Percentiles rank a stretch among this genome's conserved stretches.
These are phyloP conservation scores for Ciconia nigra DNA, from an alignment of 2,797 vertebrate species.

Conservation along the genomic window DNA sequence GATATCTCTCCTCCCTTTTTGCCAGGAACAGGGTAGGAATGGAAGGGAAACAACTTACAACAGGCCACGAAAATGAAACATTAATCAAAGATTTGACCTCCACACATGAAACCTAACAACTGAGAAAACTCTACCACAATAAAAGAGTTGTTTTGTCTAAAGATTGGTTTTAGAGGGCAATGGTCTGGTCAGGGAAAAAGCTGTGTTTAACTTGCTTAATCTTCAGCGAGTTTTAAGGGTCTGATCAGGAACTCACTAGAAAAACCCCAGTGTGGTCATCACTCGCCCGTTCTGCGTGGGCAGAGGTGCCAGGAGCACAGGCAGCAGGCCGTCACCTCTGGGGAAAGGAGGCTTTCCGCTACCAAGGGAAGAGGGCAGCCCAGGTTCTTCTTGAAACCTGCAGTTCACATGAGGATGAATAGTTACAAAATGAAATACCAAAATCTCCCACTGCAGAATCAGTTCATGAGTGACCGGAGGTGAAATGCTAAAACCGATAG, in stretches of 20 bases:
- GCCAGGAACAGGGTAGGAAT: background rate
- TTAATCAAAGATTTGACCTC: background rate
- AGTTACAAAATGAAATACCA: background rate
- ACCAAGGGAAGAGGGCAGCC: background rate
- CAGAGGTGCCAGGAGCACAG: background rate
- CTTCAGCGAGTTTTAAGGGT: background rate
- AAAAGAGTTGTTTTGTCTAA: background rate
- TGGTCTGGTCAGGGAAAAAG: background rate
- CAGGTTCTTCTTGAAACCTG: background rate
- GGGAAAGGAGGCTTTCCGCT: background rate
- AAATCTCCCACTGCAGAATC: background rate
- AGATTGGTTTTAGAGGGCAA: background rate
- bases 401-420: background rate
- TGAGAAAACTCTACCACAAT: background rate
- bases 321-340: background rate
- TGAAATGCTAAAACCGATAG: background rate
- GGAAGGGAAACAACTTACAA: background rate
- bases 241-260: background rate
- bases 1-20: background rate
- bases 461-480: background rate
- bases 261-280: background rate
- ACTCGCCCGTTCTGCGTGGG: rapidly evolving
- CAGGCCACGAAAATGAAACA: background rate
- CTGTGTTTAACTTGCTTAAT: background rate
- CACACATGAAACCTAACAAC: background rate